Percentiles rank a stretch among this genome's conserved stretches.
phyloP scores from a whole-genome alignment of 2,797 vertebrate species.

The Anguilla anguilla region DNA sequence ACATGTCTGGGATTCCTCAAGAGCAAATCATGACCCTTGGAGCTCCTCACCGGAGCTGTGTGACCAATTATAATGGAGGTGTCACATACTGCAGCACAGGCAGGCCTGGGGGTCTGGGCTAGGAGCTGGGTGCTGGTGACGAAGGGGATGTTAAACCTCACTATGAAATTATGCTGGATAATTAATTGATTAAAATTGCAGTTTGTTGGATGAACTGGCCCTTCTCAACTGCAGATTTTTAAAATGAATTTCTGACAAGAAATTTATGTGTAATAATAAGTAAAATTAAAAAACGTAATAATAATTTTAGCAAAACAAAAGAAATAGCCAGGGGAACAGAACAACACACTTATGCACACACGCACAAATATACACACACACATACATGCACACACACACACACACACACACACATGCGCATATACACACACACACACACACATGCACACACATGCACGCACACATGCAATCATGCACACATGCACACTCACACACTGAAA shows the following conservation, averaged over 20 bases:
- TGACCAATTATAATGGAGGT: slow-evolving; percentile 37
- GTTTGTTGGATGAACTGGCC: neutral
- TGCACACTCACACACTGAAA: neutral
- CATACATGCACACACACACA: too few species aligned
- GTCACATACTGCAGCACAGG: slow-evolving; percentile 36
- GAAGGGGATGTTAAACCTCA: neutral
- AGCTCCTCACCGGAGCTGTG: slow-evolving; percentile 31
- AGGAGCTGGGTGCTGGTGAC: slow-evolving; percentile 19
- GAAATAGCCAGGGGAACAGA: slow-evolving; percentile 9
- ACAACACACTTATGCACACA: neutral
- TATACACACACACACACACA: too few species aligned
- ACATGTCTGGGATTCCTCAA: slow-evolving; percentile 43
- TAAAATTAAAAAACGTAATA: neutral
- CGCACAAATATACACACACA: too few species aligned
- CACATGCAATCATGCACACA: neutral
- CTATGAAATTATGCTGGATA: neutral
- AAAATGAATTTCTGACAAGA: neutral
- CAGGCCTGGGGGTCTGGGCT: slow-evolving; percentile 8
- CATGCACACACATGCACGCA: neutral
- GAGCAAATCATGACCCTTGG: slow-evolving; percentile 32
- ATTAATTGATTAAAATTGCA: neutral
- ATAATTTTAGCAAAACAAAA: slow-evolving; percentile 5
- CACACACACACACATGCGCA: neutral
- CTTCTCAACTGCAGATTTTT: neutral
- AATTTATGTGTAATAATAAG: neutral